Evolutionary conservation across 2,797 vertebrate genomes (phyloP).

Genomic region (Protonibea diacanthus): DNA sequence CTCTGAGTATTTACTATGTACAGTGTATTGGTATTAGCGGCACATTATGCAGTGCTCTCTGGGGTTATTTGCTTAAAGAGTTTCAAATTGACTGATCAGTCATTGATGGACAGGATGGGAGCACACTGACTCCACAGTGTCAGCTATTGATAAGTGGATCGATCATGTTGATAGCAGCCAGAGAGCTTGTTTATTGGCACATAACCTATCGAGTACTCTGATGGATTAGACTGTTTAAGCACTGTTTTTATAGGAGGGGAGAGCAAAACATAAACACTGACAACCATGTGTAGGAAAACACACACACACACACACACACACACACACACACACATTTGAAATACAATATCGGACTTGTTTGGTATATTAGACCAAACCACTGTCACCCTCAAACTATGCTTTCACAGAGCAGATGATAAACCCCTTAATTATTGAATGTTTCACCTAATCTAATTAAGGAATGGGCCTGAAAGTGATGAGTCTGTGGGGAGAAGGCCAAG

Average conservation of each 20-base stretch:
- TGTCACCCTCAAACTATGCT: neutral
- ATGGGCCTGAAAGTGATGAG: conserved; percentile 15
- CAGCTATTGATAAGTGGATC: conserved; percentile 73
- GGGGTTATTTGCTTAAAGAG: conserved; percentile 63
- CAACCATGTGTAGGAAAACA: conserved; percentile 19
- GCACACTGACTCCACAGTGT: conserved; percentile 60
- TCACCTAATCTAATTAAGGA: conserved; percentile 34
- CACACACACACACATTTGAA: neutral
- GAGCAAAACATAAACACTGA: conserved; percentile 33
- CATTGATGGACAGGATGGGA: conserved; percentile 68
- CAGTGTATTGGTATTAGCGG: conserved; percentile 21
- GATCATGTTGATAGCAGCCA: conserved; percentile 63
- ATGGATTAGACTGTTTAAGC: conserved; percentile 65
- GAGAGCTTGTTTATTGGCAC: conserved; percentile 71
- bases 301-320: neutral
- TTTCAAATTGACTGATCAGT: conserved; percentile 71
- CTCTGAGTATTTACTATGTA: conserved; percentile 17
- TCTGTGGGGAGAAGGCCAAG: neutral
- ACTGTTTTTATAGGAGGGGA: conserved; percentile 50
- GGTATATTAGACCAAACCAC: neutral
- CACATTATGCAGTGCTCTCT: conserved; percentile 46
- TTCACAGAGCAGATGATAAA: conserved; percentile 12
- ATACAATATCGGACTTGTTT: conserved; percentile 4
- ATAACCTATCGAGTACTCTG: conserved; percentile 60
- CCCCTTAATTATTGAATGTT: conserved; percentile 4